These are phyloP conservation scores for Prenolepis imparis DNA, from an alignment of 2,888 invertebrate species.

Conservation along the genomic window DNA sequence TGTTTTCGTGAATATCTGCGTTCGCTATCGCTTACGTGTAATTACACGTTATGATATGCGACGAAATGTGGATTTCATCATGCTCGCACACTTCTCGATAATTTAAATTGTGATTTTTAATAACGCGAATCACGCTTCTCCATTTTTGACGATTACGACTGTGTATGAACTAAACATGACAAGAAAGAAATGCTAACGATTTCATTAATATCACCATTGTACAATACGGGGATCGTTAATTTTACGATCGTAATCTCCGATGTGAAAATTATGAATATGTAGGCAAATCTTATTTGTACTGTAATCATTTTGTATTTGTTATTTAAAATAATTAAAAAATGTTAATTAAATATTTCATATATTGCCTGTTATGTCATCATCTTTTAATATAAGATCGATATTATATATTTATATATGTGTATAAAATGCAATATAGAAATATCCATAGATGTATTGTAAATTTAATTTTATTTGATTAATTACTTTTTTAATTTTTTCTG, in stretches of 20 bases:
- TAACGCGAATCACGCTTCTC: constrained; percentile 62
- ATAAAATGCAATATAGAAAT: background rate
- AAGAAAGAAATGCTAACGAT: constrained; percentile 70
- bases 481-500: background rate
- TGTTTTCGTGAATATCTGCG: constrained; percentile 66
- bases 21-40: background rate
- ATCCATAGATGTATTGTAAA: background rate
- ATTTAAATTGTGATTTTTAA: background rate
- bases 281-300: background rate
- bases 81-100: background rate
- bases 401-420: background rate
- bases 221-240: background rate
- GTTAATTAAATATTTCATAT: constrained; percentile 2
- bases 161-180: constrained; percentile 72
- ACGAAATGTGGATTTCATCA: background rate
- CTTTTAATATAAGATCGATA: background rate
- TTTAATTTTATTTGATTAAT: background rate
- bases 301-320: background rate
- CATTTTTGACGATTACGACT: constrained; percentile 72
- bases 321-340: background rate
- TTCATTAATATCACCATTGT: constrained; percentile 10
- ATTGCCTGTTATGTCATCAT: background rate
- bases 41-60: background rate
- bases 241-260: background rate
- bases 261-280: background rate